phyloP scores from a whole-genome alignment of 2,113 vertebrate genomes.

The Lonchura striata region DNA sequence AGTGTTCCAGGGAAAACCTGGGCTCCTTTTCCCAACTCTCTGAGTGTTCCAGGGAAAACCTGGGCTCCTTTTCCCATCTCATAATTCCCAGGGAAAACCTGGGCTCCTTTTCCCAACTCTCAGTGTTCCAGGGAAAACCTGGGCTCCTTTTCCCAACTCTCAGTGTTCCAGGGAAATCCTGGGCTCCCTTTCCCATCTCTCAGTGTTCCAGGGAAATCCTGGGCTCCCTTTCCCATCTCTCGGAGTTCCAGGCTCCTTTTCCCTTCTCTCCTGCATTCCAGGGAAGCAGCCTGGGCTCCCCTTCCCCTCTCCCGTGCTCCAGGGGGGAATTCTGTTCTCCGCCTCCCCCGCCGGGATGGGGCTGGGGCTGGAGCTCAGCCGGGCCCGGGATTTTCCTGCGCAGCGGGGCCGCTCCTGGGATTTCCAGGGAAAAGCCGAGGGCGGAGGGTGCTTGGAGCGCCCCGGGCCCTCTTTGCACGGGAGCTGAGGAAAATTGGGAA shows the following conservation, averaged over 20 bases:
- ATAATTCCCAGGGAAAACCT: too few relatives aligned
- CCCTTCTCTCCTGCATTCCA: neutral
- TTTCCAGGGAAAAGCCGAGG: neutral
- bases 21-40: too few relatives aligned
- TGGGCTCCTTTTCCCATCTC: neutral
- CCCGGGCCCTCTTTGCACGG: neutral
- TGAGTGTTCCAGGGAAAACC: neutral
- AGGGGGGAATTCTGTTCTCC: neutral
- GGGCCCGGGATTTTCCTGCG: neutral
- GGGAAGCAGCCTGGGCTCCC: neutral
- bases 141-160: too few relatives aligned
- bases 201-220: neutral
- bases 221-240: too few relatives aligned
- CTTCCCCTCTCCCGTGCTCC: neutral
- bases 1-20: too few relatives aligned
- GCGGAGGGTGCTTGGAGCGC: neutral
- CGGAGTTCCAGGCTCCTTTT: neutral
- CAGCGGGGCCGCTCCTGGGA: neutral
- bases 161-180: neutral
- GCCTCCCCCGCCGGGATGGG: neutral
- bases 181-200: neutral
- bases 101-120: too few relatives aligned
- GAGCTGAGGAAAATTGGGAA: neutral
- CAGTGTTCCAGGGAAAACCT: too few relatives aligned
- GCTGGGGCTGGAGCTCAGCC: neutral